Evolutionary conservation across 37 sponge, comb jelly and placozoan genomes (phyloP), one percentile per base, ranked within the genome.

Genomic region (Halisarca cf. caerulea): DNA sequence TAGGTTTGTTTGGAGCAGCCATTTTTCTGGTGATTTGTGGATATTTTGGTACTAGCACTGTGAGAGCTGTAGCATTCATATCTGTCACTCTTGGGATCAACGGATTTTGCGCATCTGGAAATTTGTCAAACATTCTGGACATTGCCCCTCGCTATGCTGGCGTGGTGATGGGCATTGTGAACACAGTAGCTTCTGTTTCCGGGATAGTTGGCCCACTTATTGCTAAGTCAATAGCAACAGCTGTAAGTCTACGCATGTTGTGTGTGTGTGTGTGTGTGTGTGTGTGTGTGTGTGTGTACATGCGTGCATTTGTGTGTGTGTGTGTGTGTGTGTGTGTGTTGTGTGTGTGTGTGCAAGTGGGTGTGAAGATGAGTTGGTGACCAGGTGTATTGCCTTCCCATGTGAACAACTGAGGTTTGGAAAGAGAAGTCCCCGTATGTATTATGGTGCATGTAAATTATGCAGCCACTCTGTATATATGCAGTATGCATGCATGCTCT

Each of bases 61-160:
- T 79, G 18, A 60, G 24, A 11, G 89, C 95, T 25, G 73, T 94
- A 3, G 1, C 73, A 23, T 79, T 88, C 41, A 84, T 97, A 30
- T 62, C 89, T 21, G 5, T 92, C 1, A 86, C 86, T 14, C 90
- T 95, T 23, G 93, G 91, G 0, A 51, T 41, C 3, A 66, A 30
- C 1, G 93, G 95, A 3, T 20, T 90, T 44, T 70, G 55, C 5
- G 1, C 84, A 20, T 87, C 91, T 17, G 97, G 95, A 15, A 88
- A 75, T 70, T 84, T 58, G 61, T 66, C 83, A 53, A 97, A 92
- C 66, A 91, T 95, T 43, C 71, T 97, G 62, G 95, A 95, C 79
- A 92, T 95, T 75, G 96, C 95, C 38, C 95, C 97, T 34, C 37
- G 66, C 2, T 90, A 78, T 79, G 92, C 95, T 51, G 97, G 97